Conservation (phyloP, 1,140 invertebrate genomes). For the Venturia canescens region DNA sequence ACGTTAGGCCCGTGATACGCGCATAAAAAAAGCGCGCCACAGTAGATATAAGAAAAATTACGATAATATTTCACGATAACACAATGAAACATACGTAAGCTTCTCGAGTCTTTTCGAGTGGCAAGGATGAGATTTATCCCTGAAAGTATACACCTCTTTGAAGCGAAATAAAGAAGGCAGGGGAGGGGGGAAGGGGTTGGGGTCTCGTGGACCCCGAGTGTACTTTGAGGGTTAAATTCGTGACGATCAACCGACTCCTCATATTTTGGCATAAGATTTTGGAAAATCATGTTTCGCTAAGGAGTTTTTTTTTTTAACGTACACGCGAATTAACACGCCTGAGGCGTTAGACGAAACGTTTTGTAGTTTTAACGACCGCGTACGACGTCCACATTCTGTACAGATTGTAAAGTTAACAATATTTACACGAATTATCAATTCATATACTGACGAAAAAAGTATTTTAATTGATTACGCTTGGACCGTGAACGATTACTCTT, state of each 20-base stretch:
- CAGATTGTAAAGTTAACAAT: constrained; percentile 33
- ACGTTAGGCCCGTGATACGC: constrained; percentile 33
- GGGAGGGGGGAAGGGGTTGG: too few species aligned
- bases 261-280: neutral
- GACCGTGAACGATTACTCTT: constrained; percentile 11
- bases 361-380: constrained; percentile 1
- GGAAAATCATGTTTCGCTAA: neutral
- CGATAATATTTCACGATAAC: neutral
- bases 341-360: neutral
- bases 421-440: constrained; percentile 22
- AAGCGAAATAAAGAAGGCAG: neutral
- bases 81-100: neutral
- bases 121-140: neutral
- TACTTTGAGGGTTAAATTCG: neutral
- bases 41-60: constrained; percentile 29
- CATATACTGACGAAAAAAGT: constrained; percentile 2
- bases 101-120: neutral
- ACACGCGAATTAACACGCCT: neutral
- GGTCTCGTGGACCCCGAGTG: too few species aligned
- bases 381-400: constrained; percentile 25
- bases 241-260: neutral
- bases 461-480: constrained; percentile 35
- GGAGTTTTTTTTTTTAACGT: neutral
- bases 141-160: too few species aligned
- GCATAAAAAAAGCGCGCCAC: constrained; percentile 1